phyloP scores from a whole-genome alignment of 2,888 invertebrate species.

The Endomychus coccineus region DNA sequence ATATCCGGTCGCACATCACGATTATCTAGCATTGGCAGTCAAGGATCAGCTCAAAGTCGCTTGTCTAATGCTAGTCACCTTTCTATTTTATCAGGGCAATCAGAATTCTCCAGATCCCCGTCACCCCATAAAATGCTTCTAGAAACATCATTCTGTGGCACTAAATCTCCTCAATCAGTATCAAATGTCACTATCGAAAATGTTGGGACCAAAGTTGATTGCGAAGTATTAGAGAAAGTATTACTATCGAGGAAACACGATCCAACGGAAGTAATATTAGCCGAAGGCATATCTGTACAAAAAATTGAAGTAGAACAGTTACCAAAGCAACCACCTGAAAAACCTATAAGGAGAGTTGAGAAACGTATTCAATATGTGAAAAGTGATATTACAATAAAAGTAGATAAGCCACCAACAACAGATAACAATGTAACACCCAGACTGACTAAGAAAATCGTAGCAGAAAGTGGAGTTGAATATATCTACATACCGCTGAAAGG shows the following conservation, averaged over 20 bases:
- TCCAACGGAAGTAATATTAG: constrained; percentile 56
- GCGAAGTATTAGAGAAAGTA: constrained; percentile 51
- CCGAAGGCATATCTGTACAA: constrained; percentile 51
- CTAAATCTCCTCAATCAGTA: constrained; percentile 51
- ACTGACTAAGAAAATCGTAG: constrained; percentile 35
- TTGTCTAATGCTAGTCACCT: constrained; percentile 50
- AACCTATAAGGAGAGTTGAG: constrained; percentile 13
- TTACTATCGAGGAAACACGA: constrained; percentile 54
- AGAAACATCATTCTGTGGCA: constrained; percentile 87
- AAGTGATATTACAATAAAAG: constrained; percentile 37
- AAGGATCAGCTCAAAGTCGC: constrained; percentile 49
- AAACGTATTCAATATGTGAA: constrained; percentile 24
- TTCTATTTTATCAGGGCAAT: constrained; percentile 47
- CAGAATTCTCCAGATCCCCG: constrained; percentile 59
- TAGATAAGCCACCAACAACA: constrained; percentile 31
- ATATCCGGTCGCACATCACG: constrained; percentile 76
- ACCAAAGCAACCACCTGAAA: constrained; percentile 14
- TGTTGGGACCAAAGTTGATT: constrained; percentile 36
- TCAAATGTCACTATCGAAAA: constrained; percentile 21
- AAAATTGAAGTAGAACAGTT: constrained; percentile 11
- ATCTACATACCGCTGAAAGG: constrained; percentile 46
- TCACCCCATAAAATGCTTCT: constrained; percentile 87
- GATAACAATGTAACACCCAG: constrained; percentile 23
- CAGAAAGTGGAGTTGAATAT: constrained; percentile 42
- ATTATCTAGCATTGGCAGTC: constrained; percentile 74